Evolutionary conservation across 2,113 vertebrate species (phyloP).

Genomic region (Plectropomus leopardus): DNA sequence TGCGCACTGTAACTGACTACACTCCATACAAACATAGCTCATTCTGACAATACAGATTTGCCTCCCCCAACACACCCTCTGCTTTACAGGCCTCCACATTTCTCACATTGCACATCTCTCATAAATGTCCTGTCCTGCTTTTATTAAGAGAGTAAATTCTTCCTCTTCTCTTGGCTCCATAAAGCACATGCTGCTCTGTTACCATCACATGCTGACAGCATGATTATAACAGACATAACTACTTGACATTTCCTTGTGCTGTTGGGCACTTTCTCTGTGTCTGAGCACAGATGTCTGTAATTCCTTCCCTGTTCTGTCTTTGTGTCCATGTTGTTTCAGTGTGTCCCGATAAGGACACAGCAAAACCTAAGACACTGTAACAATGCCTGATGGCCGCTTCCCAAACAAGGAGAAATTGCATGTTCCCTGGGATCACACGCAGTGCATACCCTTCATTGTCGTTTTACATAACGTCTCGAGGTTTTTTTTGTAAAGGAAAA

Average conservation of each 20-base stretch:
- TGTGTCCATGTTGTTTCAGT: slow-evolving; percentile 16
- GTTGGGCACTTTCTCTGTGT: neutral
- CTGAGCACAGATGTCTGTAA: slow-evolving; percentile 41
- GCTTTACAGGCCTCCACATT: neutral
- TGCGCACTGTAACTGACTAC: neutral
- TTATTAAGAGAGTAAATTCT: slow-evolving; percentile 53
- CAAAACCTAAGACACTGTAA: neutral
- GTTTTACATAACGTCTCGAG: slow-evolving; percentile 59
- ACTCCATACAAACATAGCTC: neutral
- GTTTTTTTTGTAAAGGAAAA: slow-evolving; percentile 45
- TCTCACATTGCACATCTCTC: slow-evolving; percentile 7
- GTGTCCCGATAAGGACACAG: slow-evolving; percentile 61
- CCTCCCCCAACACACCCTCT: neutral
- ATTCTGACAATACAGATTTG: neutral
- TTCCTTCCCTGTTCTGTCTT: slow-evolving; percentile 48
- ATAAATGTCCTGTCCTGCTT: slow-evolving; percentile 33
- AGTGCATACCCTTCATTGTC: slow-evolving; percentile 47
- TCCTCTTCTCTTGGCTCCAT: neutral
- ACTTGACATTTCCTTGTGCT: neutral
- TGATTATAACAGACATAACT: slow-evolving; percentile 36
- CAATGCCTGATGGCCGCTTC: slow-evolving; percentile 3
- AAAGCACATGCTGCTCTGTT: slow-evolving; percentile 61
- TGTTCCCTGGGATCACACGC: slow-evolving; percentile 17
- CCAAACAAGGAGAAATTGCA: slow-evolving; percentile 60
- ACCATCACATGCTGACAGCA: slow-evolving; percentile 30